These are phyloP conservation scores for Tonatia bakeri DNA, from an alignment of 2,113 vertebrate genomes.

Conservation along the genomic window DNA sequence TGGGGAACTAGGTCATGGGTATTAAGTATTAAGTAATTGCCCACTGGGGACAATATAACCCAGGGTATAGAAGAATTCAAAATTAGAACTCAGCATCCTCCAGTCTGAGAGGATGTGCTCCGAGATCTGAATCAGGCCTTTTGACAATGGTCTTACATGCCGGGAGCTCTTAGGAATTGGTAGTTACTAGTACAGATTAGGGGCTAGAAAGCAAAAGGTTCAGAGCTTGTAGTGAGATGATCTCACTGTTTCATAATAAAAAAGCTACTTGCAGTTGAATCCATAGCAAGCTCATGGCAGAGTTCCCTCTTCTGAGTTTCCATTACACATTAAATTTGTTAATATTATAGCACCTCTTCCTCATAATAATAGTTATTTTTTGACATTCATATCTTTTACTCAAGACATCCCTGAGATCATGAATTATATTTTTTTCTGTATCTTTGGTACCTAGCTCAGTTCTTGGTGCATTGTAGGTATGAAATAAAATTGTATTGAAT, in stretches of 20 bases:
- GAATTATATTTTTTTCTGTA: neutral
- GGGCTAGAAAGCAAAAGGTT: neutral
- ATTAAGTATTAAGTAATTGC: neutral
- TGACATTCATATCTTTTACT: neutral
- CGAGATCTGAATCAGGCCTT: neutral
- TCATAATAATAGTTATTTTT: neutral
- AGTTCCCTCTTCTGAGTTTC: neutral
- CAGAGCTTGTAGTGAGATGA: neutral
- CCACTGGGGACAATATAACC: neutral
- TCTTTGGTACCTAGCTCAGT: neutral
- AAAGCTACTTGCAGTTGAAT: neutral
- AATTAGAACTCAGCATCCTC: neutral
- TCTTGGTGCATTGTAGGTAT: neutral
- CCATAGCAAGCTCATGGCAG: neutral
- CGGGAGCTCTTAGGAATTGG: neutral
- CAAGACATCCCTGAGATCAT: neutral
- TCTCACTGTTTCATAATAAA: neutral
- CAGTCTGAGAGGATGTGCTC: neutral
- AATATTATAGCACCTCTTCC: neutral
- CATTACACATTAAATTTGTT: neutral
- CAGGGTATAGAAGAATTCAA: neutral
- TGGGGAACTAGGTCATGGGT: conserved; percentile 32
- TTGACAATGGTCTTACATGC: neutral
- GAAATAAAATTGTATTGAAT: neutral
- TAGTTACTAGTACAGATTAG: neutral